A percentile compares a stretch with the other conserved stretches of the same genome.
Conservation (phyloP, 2,797 vertebrate species). For the Catharus ustulatus region DNA sequence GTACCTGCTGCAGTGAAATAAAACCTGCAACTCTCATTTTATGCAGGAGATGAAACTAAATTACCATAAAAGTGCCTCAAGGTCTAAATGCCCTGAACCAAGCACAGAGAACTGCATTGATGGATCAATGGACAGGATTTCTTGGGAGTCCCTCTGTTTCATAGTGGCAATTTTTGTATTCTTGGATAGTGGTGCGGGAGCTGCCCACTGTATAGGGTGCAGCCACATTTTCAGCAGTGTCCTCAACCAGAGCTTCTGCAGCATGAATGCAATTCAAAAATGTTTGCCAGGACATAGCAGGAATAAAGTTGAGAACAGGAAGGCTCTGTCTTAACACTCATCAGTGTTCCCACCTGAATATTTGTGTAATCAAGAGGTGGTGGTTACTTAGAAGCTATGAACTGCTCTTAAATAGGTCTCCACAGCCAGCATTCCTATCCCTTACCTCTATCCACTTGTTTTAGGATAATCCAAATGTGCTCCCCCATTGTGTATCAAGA, state of each 20-base stretch:
- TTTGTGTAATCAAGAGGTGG: not conserved
- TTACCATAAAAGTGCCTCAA: not conserved
- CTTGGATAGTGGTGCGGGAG: fast-evolving
- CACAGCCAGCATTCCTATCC: not conserved
- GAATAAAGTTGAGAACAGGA: not conserved
- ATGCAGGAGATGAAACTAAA: not conserved
- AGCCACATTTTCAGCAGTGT: not conserved
- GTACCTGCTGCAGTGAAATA: not conserved
- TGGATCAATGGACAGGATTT: not conserved
- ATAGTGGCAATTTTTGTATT: not conserved
- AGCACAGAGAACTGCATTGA: not conserved
- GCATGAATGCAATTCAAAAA: not conserved
- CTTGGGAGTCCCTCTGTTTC: not conserved
- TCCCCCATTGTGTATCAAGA: not conserved
- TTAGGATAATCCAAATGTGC: not conserved
- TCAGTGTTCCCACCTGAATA: not conserved
- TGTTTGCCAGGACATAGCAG: not conserved
- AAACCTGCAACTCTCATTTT: not conserved
- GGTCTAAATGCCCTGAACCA: not conserved
- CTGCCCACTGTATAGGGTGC: not conserved
- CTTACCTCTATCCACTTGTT: not conserved
- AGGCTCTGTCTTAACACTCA: not conserved
- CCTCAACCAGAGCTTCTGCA: not conserved
- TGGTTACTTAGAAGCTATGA: not conserved
- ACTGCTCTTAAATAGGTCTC: not conserved